Percentiles rank a stretch among this genome's conserved stretches.
These are phyloP conservation scores for Microcebus tavaratra DNA, from an alignment of 2,113 vertebrate species.

Conservation along the genomic window DNA sequence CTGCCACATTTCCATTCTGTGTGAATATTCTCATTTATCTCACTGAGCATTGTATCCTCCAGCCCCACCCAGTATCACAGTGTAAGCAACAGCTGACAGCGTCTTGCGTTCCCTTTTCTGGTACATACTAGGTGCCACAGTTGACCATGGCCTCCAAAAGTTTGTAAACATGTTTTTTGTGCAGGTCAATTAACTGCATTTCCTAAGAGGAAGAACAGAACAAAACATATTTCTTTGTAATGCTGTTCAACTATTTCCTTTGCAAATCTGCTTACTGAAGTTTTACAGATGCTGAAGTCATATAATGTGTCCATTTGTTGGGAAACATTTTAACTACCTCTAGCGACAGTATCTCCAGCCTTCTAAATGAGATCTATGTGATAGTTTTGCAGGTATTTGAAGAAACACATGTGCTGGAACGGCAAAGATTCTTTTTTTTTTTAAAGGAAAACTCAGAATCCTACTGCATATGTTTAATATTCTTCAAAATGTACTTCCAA, in stretches of 20 bases:
- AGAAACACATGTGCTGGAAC: slow-evolving; percentile 59
- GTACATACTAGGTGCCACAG: neutral
- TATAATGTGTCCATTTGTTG: neutral
- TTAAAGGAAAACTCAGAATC: neutral
- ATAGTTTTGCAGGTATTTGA: slow-evolving; percentile 52
- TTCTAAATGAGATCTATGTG: neutral
- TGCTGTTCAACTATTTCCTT: neutral
- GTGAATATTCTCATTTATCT: slow-evolving; percentile 52
- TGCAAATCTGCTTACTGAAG: slow-evolving; percentile 9
- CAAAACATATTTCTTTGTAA: neutral
- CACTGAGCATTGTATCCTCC: neutral
- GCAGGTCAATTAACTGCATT: neutral
- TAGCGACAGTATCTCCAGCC: neutral
- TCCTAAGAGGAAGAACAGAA: neutral
- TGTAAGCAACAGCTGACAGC: neutral
- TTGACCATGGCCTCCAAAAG: neutral
- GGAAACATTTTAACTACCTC: slow-evolving; percentile 50
- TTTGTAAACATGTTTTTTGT: slow-evolving; percentile 38
- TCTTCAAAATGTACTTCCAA: slow-evolving; percentile 69
- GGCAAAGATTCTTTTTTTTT: neutral
- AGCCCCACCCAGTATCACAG: neutral
- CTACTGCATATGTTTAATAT: slow-evolving; percentile 40
- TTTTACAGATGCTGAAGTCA: neutral
- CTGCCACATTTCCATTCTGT: slow-evolving; percentile 39
- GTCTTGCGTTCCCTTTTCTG: neutral